These are phyloP conservation scores for Amphimedon queenslandica DNA, from an alignment of 37 sponge, comb jelly and placozoan genomes.

Conservation along the genomic window DNA sequence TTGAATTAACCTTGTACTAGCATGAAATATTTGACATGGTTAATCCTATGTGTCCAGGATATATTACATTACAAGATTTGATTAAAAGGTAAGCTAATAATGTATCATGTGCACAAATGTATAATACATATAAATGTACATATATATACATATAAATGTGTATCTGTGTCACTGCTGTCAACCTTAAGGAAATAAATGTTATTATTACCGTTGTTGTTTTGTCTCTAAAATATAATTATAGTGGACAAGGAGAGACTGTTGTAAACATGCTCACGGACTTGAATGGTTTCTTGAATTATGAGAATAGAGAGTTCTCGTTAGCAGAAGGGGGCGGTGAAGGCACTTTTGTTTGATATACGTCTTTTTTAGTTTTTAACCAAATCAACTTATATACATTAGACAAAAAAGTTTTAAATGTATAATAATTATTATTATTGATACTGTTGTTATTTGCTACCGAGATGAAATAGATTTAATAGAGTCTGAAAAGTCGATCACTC, in stretches of 20 bases:
- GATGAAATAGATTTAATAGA: no score
- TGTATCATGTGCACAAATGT: no score
- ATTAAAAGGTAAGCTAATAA: conserved; percentile 67
- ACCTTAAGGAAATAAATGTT: no score
- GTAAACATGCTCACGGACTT: conserved; percentile 89
- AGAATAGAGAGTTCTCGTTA: conserved; percentile 89
- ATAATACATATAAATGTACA: conserved; percentile 7
- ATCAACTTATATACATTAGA: conserved; percentile 4
- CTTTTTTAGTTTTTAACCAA: no score
- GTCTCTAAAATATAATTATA: conserved; percentile 8
- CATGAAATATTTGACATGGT: conserved; percentile 99
- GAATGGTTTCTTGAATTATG: conserved; percentile 95
- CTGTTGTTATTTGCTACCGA: no score
- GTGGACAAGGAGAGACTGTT: conserved; percentile 97
- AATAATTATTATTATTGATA: no score
- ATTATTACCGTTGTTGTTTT: neutral
- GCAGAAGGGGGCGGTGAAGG: conserved; percentile 66
- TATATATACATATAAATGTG: neutral
- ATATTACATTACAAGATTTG: conserved; percentile 87
- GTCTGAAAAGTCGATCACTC: no score
- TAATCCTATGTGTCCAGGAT: conserved; percentile 70
- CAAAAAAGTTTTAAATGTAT: no score
- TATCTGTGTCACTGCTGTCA: neutral
- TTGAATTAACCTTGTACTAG: conserved; percentile 27
- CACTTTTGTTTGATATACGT: conserved; percentile 2